phyloP scores from a whole-genome alignment of 2,888 invertebrate species.

The Stegophylla sp. region DNA sequence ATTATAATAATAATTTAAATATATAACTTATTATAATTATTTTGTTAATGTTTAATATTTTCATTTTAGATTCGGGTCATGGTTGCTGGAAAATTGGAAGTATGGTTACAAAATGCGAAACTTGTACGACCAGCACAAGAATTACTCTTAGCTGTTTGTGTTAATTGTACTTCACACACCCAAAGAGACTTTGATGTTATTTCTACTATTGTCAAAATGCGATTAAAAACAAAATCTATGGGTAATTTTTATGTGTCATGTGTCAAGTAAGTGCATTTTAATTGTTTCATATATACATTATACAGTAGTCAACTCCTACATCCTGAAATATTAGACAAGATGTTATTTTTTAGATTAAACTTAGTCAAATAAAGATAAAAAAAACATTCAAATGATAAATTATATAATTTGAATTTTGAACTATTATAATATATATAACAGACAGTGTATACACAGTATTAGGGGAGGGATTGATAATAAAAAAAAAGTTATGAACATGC shows the following conservation, averaged over 20 bases:
- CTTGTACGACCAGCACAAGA: conserved; percentile 91
- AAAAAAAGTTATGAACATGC: too few relatives aligned
- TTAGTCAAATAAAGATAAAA: too few relatives aligned
- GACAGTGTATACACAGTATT: too few relatives aligned
- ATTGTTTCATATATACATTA: conserved; percentile 12
- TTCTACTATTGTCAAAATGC: conserved; percentile 83
- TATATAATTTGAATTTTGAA: too few relatives aligned
- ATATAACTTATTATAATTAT: too few relatives aligned
- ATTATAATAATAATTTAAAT: too few relatives aligned
- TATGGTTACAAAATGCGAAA: conserved; percentile 96
- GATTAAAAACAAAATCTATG: conserved; percentile 91
- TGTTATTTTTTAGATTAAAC: neutral
- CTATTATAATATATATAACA: too few relatives aligned
- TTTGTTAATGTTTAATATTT: neutral
- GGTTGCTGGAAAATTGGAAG: conserved; percentile 82
- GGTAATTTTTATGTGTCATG: conserved; percentile 88
- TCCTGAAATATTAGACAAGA: too few relatives aligned
- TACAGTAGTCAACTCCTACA: too few relatives aligned
- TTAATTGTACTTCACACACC: conserved; percentile 80
- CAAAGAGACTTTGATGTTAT: conserved; percentile 79
- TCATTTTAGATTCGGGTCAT: conserved; percentile 73
- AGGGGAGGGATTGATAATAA: too few relatives aligned
- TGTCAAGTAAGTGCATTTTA: conserved; percentile 68
- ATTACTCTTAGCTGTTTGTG: conserved; percentile 85
- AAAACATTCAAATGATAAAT: too few relatives aligned